phyloP scores from a whole-genome alignment of 2,113 vertebrate genomes.

The Rhabdornis inornatus region DNA sequence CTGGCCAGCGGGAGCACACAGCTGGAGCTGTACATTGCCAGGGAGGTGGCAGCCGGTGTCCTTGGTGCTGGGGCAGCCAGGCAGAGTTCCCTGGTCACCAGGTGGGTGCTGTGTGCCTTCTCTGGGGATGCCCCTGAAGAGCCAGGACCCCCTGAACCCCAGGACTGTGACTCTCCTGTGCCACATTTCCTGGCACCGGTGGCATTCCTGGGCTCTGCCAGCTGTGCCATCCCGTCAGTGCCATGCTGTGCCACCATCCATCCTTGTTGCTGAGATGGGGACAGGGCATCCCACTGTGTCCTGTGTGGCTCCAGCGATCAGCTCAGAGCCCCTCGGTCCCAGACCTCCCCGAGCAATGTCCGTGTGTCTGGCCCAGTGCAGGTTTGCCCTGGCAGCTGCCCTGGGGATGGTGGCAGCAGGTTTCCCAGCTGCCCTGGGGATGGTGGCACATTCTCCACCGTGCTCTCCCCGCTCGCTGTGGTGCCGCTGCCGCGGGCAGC shows the following conservation, averaged over 20 bases:
- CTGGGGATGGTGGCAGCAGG: background rate
- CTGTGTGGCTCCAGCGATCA: fast-evolving
- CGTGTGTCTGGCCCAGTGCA: fast-evolving
- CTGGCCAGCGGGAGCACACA: fast-evolving
- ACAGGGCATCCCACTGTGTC: background rate
- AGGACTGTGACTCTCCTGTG: background rate
- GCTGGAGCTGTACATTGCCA: fast-evolving
- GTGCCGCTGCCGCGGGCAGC: background rate
- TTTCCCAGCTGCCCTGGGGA: background rate
- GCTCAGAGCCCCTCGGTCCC: background rate
- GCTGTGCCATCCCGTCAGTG: background rate
- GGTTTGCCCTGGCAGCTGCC: background rate
- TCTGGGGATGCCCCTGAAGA: background rate
- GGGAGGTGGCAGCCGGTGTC: background rate
- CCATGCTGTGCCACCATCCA: background rate
- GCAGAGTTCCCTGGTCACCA: fast-evolving
- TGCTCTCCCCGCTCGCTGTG: fast-evolving
- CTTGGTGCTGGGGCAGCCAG: fast-evolving
- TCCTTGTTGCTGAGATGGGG: background rate
- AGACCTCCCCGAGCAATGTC: fast-evolving
- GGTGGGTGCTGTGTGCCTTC: fast-evolving
- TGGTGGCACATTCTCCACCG: fast-evolving
- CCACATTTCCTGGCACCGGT: fast-evolving
- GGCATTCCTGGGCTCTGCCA: background rate
- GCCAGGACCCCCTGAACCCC: fast-evolving